Percentiles rank a stretch among this genome's conserved stretches.
These are phyloP conservation scores for Vicugna pacos DNA, from an alignment of 2,113 vertebrate genomes.

Conservation along the genomic window DNA sequence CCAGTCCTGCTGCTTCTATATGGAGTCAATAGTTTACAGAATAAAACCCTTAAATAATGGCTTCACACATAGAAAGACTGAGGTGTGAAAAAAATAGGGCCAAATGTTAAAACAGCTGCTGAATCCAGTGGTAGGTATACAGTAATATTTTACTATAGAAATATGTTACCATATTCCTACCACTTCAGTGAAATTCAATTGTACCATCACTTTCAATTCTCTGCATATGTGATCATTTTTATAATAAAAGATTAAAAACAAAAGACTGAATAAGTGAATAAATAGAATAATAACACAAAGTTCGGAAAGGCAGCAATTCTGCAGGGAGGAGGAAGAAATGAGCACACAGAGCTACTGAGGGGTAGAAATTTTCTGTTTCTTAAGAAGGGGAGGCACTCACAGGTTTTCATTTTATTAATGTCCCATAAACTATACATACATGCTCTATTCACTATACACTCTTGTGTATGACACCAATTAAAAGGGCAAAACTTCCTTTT, in stretches of 20 bases:
- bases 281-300: not conserved
- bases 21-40: not conserved
- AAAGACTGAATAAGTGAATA: not conserved
- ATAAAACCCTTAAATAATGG: not conserved
- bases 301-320: not conserved
- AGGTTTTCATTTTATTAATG: not conserved
- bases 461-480: not conserved
- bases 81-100: not conserved
- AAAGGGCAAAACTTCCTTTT: not conserved
- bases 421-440: not conserved
- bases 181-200: not conserved
- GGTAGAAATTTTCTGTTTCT: not conserved
- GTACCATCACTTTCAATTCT: not conserved
- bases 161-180: not conserved
- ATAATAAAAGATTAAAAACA: not conserved
- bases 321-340: not conserved
- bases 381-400: not conserved
- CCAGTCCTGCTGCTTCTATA: no score
- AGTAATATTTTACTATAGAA: no score
- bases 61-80: not conserved
- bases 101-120: not conserved
- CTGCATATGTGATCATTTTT: not conserved
- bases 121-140: not conserved
- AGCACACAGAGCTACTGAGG: not conserved
- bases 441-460: not conserved